Evolutionary conservation across 2,888 invertebrate species (phyloP), one percentile per base, ranked within the genome.

Genomic region (Eutolmus rufibarbis): DNA sequence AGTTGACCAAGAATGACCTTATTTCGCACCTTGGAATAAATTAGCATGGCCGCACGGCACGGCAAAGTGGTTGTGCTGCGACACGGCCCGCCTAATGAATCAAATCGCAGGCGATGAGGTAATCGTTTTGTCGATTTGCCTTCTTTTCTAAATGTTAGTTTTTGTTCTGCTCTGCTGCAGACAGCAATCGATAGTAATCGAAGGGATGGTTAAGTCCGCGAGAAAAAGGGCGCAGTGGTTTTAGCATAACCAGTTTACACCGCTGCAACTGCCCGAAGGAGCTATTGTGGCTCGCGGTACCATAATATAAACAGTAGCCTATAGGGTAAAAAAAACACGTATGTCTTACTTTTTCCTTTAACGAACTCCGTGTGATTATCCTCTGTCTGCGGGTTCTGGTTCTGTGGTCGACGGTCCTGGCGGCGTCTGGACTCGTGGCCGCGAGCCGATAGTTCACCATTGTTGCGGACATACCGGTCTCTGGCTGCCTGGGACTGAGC

Each of bases 321-420:
- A 51, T 5, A 81, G 12, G 37, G 19, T 5, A 12, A 37, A 19
- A 66, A 86, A 40, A 66, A 5, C 74, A 87, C 4, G 14, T 74
- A 40, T 43, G 34, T 95, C 96, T 96, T 94, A 96, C 96, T 96
- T 93, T 96, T 96, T 92, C 96, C 96, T 93, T 96, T 96, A 92
- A 96, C 96, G 92, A 96, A 96, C 92, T 96, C 96, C 90, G 95
- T 95, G 79, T 91, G 91, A 89, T 91, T 91, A 89, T 90, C 90
- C 89, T 90, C 91, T 87, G 92, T 91, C 88, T 92, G 90, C 89
- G 92, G 91, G 89, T 92, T 79, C 88, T 88, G 51, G 88, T 87
- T 85, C 82, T 74, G 87, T 89, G 92, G 91, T 88, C 91, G 90
- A 89, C 91, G 91, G 88, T 91, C 91, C 89, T 91, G 90, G 91